phyloP scores from a whole-genome alignment of 2,888 invertebrate species.

The Gordius sp. region DNA sequence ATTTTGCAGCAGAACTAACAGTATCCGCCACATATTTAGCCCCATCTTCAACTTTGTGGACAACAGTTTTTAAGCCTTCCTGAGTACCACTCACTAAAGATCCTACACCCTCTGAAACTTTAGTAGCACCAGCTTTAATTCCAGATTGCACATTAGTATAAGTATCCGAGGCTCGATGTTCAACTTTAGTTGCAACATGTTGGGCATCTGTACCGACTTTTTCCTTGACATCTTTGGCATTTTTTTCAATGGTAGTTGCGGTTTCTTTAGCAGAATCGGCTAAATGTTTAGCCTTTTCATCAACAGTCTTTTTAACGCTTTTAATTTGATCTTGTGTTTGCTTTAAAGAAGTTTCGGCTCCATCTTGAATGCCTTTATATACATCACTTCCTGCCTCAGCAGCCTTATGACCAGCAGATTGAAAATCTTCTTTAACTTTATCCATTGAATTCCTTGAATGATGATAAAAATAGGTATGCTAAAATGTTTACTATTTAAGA shows the following conservation, averaged over 20 bases:
- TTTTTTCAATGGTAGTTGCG: neutral
- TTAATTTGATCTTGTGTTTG: neutral
- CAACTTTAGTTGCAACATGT: neutral
- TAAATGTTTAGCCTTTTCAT: neutral
- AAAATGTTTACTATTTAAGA: too few relatives aligned
- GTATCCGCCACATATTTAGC: neutral
- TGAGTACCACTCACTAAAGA: neutral
- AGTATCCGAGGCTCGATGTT: neutral
- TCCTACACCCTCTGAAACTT: neutral
- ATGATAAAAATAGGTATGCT: too few relatives aligned
- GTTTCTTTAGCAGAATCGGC: neutral
- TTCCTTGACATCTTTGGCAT: neutral
- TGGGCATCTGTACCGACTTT: neutral
- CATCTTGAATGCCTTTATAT: neutral
- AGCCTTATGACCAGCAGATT: neutral
- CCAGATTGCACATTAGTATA: constrained; percentile 1
- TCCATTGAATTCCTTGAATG: too few relatives aligned
- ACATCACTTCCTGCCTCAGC: neutral
- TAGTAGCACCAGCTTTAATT: neutral
- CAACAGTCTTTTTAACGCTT: neutral
- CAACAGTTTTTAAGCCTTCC: neutral
- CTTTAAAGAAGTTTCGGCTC: neutral
- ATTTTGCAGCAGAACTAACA: neutral
- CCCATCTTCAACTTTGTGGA: neutral
- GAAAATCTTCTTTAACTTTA: neutral